Evolutionary conservation across 2,888 invertebrate genomes (phyloP), one percentile per base, ranked within the genome.

Genomic region (Emmelina monodactyla): DNA sequence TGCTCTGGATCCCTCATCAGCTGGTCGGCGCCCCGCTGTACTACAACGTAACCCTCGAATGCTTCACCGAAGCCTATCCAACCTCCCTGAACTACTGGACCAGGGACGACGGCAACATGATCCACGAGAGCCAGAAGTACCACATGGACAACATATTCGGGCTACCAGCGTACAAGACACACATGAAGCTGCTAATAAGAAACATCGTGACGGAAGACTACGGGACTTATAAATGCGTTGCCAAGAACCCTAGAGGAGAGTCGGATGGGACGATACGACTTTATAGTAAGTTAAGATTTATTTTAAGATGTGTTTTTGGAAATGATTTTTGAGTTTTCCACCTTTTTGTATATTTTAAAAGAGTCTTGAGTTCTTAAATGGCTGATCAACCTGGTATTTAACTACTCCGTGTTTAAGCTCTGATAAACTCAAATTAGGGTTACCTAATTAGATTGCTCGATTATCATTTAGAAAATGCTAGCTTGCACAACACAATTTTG

Each of bases 71-170:
- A 70, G 94, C 94, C 2, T 91, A 93, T 72, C 94, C 94, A 2
- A 90, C 90, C 16, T 94, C 94, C 11, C 83, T 94, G 39, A 94
- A 94, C 73, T 93, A 92, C 62, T 94, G 93, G 94, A 92, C 92
- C 0, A 79, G 90, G 39, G 92, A 91, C 58, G 91, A 90, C 52
- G 91, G 91, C 7, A 88, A 90, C 56, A 94, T 94, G 92, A 92
- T 94, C 45, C 92, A 92, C 58, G 92, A 92, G 56, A 90, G 88
- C 34, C 66, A 79, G 37, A 94, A 94, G 65, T 94, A 93, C 65
- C 88, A 84, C 51, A 86, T 89, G 58, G 89, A 89, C 53, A 89
- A 88, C 46, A 85, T 83, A 7, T 66, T 87, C 14, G 88, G 88
- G 34, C 52, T 69, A 13, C 91, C 90, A 0, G 79, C 86, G 1